Base-by-base conservation (phyloP, 2,113 vertebrate genomes). In the Saccopteryx bilineata region DNA sequence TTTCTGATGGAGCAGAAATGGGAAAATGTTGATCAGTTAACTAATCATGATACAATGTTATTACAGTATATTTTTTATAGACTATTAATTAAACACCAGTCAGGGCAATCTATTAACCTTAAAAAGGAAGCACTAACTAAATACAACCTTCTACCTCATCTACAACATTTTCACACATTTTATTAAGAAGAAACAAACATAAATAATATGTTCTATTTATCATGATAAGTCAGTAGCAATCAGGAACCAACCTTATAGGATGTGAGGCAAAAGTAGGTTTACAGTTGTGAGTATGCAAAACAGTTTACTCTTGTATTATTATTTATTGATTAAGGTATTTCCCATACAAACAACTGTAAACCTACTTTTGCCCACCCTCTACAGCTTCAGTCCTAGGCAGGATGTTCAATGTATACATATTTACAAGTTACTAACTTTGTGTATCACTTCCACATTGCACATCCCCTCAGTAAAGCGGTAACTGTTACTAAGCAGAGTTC, bases 111-210 rank as follows among this genome's bases (percentile, higher is more conserved):
- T 54, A 12, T 56, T 46, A 83, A 39, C 15, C 21, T 90, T 80
- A 83, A 91, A 90, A 95, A 93, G 52, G 83, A 97, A 92, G 89
- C 65, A 84, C 1, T 48, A 26, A 93, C 18, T 54, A 90, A 85
- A 69, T 69, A 58, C 13, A 71, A 72, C 54, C 71, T 18, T 82
- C 54, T 82, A 66, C 5, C 24, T 87, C 1, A 17, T 28, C 58
- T 78, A 58, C 19, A 76, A 33, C 75, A 75, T 65, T 95, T 86
- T 91, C 74, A 56, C 63, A 78, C 5, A 82, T 46, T 92, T 96
- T 76, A 93, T 85, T 82, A 94, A n/a, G 80, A 96, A 96, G 65
- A 88, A 84, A 91, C n/a, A 91, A 69, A 85, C 50, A 93, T 71
- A 93, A 84, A 75, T 93, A 48, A 96, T 68, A 72, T 65, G 60